Conservation (phyloP, 2,888 invertebrate genomes). For the Scaptodrosophila latifasciaeformis region DNA sequence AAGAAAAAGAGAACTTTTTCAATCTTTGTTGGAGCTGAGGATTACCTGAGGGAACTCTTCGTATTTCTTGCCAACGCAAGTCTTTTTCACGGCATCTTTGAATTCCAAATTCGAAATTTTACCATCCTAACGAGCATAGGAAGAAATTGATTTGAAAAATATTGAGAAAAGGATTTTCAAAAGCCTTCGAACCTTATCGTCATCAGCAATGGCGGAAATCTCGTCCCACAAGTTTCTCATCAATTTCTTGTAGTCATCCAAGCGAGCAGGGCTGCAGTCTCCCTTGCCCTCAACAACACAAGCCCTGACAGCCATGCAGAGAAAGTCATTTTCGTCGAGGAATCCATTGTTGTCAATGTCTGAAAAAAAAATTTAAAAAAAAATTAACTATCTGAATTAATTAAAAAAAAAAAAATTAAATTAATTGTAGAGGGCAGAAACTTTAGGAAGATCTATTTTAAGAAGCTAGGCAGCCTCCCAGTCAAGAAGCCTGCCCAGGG, state of each 20-base stretch:
- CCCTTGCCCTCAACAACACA: slow-evolving; percentile 90
- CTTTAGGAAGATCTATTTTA: too few relatives aligned
- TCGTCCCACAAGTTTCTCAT: slow-evolving; percentile 91
- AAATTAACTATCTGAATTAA: too few relatives aligned
- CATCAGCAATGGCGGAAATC: slow-evolving; percentile 89
- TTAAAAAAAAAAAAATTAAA: too few relatives aligned
- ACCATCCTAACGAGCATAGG: slow-evolving; percentile 80
- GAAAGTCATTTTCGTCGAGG: slow-evolving; percentile 87
- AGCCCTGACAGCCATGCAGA: slow-evolving; percentile 87
- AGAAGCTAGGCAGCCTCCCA: too few relatives aligned
- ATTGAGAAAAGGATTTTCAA: neutral
- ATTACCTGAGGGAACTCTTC: slow-evolving; percentile 85
- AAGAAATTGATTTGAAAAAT: neutral
- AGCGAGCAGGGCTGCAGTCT: slow-evolving; percentile 82
- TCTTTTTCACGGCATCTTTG: slow-evolving; percentile 86
- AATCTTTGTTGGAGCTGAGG: too few relatives aligned
- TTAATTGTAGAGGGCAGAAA: too few relatives aligned
- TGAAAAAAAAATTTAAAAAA: slow-evolving; percentile 70
- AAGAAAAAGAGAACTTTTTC: too few relatives aligned
- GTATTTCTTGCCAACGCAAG: slow-evolving; percentile 85
- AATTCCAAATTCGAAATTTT: slow-evolving; percentile 88
- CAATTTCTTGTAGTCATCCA: slow-evolving; percentile 87
- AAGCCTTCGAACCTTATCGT: slow-evolving; percentile 85
- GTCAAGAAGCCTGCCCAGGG: too few relatives aligned
- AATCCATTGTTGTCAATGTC: slow-evolving; percentile 91